phyloP scores from a whole-genome alignment of 2,113 vertebrate species.

The Mystacornis crossleyi region DNA sequence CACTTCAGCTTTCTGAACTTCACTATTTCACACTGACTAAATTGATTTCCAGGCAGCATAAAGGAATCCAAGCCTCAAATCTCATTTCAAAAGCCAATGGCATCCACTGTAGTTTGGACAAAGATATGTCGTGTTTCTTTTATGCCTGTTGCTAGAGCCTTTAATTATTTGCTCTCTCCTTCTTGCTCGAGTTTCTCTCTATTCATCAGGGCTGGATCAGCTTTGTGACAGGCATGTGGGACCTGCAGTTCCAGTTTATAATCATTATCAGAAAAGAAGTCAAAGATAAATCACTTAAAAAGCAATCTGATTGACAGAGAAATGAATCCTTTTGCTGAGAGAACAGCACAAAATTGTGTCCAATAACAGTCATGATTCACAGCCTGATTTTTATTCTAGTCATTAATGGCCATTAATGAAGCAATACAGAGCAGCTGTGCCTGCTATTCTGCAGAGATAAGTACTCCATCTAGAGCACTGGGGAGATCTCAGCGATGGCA shows the following conservation, averaged over 20 bases:
- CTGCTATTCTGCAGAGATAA: conserved; percentile 37
- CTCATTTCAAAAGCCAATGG: conserved; percentile 22
- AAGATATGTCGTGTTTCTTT: background rate
- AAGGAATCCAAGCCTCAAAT: conserved; percentile 10
- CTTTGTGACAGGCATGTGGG: background rate
- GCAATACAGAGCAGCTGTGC: conserved; percentile 38
- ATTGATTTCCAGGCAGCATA: conserved; percentile 30
- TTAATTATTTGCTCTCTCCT: conserved; percentile 46
- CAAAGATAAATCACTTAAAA: conserved; percentile 32
- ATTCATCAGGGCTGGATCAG: conserved; percentile 12
- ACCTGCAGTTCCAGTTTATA: conserved; percentile 26
- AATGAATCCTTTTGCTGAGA: conserved; percentile 18
- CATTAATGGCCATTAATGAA: conserved; percentile 13
- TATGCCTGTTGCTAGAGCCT: conserved; percentile 4
- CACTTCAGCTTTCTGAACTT: conserved; percentile 3
- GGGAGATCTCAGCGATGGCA: background rate
- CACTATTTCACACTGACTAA: background rate
- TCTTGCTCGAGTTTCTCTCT: background rate
- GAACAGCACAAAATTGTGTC: conserved; percentile 55
- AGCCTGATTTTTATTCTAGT: conserved; percentile 19
- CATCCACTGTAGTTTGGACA: background rate
- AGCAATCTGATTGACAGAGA: background rate
- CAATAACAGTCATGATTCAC: background rate
- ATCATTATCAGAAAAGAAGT: conserved; percentile 36
- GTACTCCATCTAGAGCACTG: background rate